A percentile compares a stretch with the other conserved stretches of the same genome.
phyloP scores from a whole-genome alignment of 2,113 vertebrate species.

The Empidonax alnorum region DNA sequence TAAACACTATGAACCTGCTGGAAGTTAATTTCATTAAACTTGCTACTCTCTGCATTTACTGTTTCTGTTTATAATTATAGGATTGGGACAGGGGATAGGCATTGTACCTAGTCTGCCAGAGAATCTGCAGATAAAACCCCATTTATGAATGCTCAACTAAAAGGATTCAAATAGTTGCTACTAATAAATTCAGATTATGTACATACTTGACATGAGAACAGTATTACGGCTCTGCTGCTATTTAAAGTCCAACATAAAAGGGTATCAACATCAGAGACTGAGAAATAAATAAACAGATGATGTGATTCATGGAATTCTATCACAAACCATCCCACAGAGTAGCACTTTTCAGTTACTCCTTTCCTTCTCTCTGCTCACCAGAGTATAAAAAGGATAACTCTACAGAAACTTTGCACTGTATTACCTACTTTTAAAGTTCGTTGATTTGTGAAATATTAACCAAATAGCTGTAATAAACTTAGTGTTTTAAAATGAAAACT shows the following conservation, averaged over 20 bases:
- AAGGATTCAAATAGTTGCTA: background rate
- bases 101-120: background rate
- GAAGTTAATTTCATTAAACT: background rate
- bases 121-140: background rate
- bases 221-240: background rate
- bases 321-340: background rate
- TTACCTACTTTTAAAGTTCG: background rate
- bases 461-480: background rate
- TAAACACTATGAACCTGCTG: background rate
- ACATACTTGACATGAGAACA: background rate
- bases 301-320: background rate
- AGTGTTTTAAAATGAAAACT: background rate
- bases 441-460: background rate
- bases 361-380: background rate
- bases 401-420: background rate
- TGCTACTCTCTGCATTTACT: background rate
- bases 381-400: background rate
- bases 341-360: background rate
- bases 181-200: background rate
- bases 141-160: background rate
- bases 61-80: background rate
- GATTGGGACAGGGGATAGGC: background rate
- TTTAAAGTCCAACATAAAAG: constrained; percentile 12
- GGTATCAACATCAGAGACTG: background rate
- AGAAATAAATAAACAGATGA: background rate